phyloP scores from a whole-genome alignment of 2,113 vertebrate genomes.

The Dendrocopos noguchii region DNA sequence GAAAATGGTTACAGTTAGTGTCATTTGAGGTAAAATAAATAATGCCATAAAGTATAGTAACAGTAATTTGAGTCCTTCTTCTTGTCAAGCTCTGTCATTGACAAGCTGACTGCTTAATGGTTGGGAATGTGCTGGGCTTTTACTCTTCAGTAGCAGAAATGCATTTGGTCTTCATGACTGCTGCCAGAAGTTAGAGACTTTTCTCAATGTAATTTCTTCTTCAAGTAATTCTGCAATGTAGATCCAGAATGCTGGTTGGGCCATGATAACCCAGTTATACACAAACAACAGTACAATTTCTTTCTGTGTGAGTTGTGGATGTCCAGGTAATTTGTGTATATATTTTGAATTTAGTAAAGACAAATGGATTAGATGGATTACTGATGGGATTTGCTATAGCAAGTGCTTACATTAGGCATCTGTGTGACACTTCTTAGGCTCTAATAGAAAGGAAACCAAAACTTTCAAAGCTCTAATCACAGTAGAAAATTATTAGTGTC shows the following conservation, averaged over 20 bases:
- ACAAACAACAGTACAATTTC: neutral
- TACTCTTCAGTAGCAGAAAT: neutral
- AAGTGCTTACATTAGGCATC: neutral
- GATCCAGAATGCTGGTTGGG: neutral
- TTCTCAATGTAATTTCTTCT: neutral
- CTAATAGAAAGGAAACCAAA: neutral
- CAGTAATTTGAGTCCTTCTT: neutral
- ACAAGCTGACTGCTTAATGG: neutral
- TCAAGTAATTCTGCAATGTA: neutral
- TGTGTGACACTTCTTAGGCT: neutral
- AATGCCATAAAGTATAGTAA: neutral
- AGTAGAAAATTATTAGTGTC: neutral
- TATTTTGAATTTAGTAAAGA: neutral
- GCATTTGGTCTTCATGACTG: neutral
- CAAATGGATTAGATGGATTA: neutral
- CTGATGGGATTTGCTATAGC: neutral
- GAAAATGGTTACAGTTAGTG: neutral
- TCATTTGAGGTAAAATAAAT: neutral
- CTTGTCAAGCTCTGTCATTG: neutral
- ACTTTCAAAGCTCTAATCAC: neutral
- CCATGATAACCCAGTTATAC: neutral
- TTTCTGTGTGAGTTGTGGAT: fast-evolving
- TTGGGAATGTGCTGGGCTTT: neutral
- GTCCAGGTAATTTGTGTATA: neutral
- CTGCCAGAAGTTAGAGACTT: neutral